Percentiles rank a stretch among this genome's conserved stretches.
phyloP scores from a whole-genome alignment of 2,113 vertebrate genomes.

The Delphinapterus leucas region DNA sequence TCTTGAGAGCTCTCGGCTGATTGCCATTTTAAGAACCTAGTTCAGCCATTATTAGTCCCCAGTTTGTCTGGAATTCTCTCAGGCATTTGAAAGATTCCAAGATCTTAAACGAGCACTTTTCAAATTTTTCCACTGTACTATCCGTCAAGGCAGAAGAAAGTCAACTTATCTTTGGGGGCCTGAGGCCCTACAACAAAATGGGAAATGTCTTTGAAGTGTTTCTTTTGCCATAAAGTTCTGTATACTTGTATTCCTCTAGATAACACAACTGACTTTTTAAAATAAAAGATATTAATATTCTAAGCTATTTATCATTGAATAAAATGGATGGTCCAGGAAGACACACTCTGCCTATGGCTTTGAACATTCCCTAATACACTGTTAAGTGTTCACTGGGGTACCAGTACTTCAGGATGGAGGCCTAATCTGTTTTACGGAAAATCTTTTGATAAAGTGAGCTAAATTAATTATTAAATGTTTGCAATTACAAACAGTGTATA shows the following conservation, averaged over 20 bases:
- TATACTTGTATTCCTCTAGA: background rate
- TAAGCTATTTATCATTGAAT: background rate
- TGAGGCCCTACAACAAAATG: background rate
- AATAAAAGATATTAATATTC: background rate
- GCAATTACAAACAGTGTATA: background rate
- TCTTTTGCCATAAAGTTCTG: background rate
- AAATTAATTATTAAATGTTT: background rate
- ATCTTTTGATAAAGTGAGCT: background rate
- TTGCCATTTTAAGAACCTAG: constrained; percentile 60
- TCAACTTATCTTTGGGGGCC: background rate
- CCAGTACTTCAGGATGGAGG: background rate
- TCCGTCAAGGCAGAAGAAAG: background rate
- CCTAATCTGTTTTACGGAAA: background rate
- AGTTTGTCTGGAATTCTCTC: constrained; percentile 52
- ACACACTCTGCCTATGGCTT: background rate
- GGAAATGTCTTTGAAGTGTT: background rate
- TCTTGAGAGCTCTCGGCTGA: constrained; percentile 16
- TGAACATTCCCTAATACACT: background rate
- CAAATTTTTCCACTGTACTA: constrained; percentile 51
- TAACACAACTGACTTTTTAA: background rate
- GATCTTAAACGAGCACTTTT: constrained; percentile 44
- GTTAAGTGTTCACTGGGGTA: background rate
- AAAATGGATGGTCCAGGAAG: background rate
- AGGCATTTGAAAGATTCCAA: constrained; percentile 42
- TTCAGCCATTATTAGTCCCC: constrained; percentile 60